These are phyloP conservation scores for Lymantria monacha DNA, from an alignment of 2,888 invertebrate species.

Conservation along the genomic window DNA sequence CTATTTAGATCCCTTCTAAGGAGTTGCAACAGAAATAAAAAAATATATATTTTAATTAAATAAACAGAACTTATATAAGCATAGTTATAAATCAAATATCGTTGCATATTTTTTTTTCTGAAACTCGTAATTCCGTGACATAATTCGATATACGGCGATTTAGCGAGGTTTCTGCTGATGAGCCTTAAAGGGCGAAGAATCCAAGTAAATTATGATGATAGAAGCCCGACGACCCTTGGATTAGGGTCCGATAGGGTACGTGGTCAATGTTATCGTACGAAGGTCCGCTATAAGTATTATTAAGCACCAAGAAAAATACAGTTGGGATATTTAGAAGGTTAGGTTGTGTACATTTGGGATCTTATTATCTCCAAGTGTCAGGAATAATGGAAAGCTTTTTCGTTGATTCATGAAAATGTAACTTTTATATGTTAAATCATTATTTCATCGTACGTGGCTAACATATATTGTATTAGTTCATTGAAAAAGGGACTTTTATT, in stretches of 20 bases:
- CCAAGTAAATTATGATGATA: conserved; percentile 30
- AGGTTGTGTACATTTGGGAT: conserved; percentile 9
- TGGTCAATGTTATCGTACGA: conserved; percentile 25
- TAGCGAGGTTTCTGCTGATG: neutral
- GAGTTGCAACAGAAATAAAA: too few species aligned
- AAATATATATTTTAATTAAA: too few species aligned
- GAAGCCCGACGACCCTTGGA: conserved; percentile 9
- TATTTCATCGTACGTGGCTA: neutral
- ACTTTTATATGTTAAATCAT: neutral
- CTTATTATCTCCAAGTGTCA: conserved; percentile 7
- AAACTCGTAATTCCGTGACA: conserved; percentile 3
- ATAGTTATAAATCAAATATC: too few species aligned
- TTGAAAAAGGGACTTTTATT: too few species aligned
- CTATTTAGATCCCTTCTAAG: too few species aligned
- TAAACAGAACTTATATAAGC: too few species aligned
- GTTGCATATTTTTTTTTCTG: conserved; percentile 11
- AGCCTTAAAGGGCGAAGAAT: conserved; percentile 17
- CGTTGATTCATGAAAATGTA: conserved; percentile 6
- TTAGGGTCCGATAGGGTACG: conserved; percentile 20
- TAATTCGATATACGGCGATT: neutral
- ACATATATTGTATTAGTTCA: neutral
- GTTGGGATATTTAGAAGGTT: neutral
- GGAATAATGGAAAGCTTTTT: conserved; percentile 7
- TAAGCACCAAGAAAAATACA: conserved; percentile 20
- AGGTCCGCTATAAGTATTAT: conserved; percentile 9